phyloP scores from a whole-genome alignment of 2,888 invertebrate genomes.

The Sesamia inferens region DNA sequence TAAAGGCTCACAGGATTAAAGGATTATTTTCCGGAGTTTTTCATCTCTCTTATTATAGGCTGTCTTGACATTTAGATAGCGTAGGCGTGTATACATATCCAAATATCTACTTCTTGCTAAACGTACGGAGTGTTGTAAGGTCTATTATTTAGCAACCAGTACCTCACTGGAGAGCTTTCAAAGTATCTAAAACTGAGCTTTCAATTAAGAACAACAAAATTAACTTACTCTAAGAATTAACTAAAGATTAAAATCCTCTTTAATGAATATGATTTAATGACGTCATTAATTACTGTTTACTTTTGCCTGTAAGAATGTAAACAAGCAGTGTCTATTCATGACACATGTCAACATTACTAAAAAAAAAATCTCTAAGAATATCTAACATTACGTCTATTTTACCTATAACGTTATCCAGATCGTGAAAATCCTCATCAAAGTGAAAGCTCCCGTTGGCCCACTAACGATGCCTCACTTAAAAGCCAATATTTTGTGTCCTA shows the following conservation, averaged over 20 bases:
- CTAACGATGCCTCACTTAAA: background rate
- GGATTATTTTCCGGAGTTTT: background rate
- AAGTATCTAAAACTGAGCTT: too few species aligned
- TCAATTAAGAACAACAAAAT: too few species aligned
- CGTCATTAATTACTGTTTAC: background rate
- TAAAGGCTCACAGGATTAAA: background rate
- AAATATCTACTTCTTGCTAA: background rate
- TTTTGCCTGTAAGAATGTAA: background rate
- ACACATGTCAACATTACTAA: background rate
- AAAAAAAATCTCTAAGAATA: background rate
- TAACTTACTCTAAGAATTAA: too few species aligned
- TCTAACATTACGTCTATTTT: background rate
- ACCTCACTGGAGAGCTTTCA: background rate
- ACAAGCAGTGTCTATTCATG: background rate
- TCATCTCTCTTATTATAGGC: background rate
- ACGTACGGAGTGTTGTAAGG: too few species aligned
- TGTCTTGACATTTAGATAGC: slow-evolving; percentile 10
- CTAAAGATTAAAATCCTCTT: too few species aligned
- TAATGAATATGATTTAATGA: background rate
- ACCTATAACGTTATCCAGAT: background rate
- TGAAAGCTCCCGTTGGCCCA: background rate
- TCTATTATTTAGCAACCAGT: background rate
- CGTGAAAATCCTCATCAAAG: slow-evolving; percentile 1
- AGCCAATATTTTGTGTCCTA: background rate
- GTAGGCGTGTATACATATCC: slow-evolving; percentile 13